These are phyloP conservation scores for Styela clava DNA, from an alignment of 23 tunicate genomes.

Conservation along the genomic window DNA sequence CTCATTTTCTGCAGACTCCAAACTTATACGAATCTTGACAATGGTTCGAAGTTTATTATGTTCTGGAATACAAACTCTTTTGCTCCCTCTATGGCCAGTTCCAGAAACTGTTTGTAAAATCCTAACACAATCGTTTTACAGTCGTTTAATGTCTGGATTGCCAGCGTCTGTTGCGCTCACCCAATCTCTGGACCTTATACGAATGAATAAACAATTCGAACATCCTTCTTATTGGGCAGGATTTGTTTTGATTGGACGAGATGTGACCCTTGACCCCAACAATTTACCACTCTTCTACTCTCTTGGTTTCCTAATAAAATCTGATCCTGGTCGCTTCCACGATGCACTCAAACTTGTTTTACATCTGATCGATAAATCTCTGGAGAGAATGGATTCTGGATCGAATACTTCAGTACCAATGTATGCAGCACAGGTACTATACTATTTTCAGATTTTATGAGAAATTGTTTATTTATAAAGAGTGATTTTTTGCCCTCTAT, in stretches of 20 bases:
- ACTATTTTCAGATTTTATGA: no score
- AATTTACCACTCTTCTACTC: conserved; percentile 32
- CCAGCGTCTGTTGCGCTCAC: conserved; percentile 34
- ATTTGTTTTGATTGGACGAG: conserved; percentile 55
- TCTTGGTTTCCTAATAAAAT: conserved; percentile 28
- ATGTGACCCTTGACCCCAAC: conserved; percentile 14
- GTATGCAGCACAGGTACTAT: conserved; percentile 71
- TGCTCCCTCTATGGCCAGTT: conserved; percentile 78
- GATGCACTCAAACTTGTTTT: conserved; percentile 38
- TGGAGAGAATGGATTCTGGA: neutral
- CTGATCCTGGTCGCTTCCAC: conserved; percentile 17
- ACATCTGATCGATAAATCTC: conserved; percentile 46
- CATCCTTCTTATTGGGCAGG: conserved; percentile 95
- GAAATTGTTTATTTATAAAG: no score
- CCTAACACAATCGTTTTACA: conserved; percentile 38
- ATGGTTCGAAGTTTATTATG: conserved; percentile 4
- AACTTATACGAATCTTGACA: conserved; percentile 3
- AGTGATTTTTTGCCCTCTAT: neutral
- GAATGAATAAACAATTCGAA: conserved; percentile 49
- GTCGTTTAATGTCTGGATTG: conserved; percentile 22
- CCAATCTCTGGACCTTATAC: conserved; percentile 37
- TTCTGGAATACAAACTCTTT: conserved; percentile 28
- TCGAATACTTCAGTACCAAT: conserved; percentile 32
- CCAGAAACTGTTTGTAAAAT: conserved; percentile 67
- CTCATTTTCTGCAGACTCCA: neutral